These are phyloP conservation scores for Eumacrocentrus americanus DNA, from an alignment of 2,888 invertebrate genomes.

Conservation along the genomic window DNA sequence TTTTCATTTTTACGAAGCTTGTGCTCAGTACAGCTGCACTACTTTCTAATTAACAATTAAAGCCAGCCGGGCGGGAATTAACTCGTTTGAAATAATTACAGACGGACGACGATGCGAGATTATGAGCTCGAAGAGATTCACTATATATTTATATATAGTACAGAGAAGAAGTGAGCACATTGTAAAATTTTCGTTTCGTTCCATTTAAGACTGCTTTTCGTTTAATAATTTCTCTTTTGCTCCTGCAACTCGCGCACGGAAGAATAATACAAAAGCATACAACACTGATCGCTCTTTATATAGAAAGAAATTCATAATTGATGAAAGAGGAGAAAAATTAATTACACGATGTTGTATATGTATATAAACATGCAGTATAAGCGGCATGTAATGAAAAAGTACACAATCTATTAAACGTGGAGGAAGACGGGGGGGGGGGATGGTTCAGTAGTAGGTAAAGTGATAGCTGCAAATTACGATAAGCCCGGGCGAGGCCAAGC, in stretches of 20 bases:
- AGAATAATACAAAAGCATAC: no score
- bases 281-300: no score
- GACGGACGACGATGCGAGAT: constrained; percentile 20
- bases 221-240: no score
- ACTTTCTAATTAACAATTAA: constrained; percentile 45
- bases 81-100: constrained; percentile 41
- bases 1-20: not conserved
- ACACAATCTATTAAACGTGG: not conserved
- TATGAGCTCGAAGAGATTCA: no score
- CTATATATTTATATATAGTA: no score
- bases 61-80: constrained; percentile 35
- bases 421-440: not conserved
- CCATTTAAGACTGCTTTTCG: no score
- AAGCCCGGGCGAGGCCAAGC: not conserved
- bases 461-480: not conserved
- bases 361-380: no score
- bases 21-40: constrained; percentile 24
- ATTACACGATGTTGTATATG: not conserved
- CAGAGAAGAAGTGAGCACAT: no score
- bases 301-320: no score
- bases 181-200: no score
- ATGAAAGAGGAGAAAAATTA: no score
- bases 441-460: not conserved
- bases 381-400: not conserved
- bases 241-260: no score